These are phyloP conservation scores for Ophion obscuratus DNA, from an alignment of 2,888 invertebrate genomes.

Conservation along the genomic window DNA sequence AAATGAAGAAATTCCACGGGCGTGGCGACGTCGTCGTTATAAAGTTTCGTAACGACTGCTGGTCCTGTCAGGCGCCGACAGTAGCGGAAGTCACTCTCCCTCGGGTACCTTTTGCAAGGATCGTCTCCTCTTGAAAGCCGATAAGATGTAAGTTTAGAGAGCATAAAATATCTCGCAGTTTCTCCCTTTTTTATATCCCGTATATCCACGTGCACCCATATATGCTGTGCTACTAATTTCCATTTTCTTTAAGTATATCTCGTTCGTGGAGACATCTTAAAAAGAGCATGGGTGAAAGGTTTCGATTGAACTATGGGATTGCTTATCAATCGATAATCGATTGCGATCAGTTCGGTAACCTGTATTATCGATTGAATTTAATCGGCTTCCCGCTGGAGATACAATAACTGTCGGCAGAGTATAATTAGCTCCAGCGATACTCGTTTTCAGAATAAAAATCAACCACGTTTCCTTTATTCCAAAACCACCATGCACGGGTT, in stretches of 20 bases:
- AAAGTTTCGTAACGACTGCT: slow-evolving; percentile 63
- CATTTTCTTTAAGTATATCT: neutral
- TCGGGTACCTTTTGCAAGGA: slow-evolving; percentile 35
- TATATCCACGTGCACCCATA: neutral
- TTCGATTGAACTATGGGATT: neutral
- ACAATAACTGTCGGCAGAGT: too few species aligned
- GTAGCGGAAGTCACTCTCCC: neutral
- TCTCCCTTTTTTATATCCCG: neutral
- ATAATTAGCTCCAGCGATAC: too few species aligned
- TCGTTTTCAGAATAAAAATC: too few species aligned
- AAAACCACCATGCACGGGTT: too few species aligned
- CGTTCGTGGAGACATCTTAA: neutral
- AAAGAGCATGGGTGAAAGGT: neutral
- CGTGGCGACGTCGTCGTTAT: slow-evolving; percentile 64
- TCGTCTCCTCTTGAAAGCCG: slow-evolving; percentile 40
- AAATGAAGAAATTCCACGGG: slow-evolving; percentile 71
- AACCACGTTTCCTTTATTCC: too few species aligned
- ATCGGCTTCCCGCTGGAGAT: too few species aligned
- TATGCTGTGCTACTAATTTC: neutral
- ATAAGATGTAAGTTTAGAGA: slow-evolving; percentile 60
- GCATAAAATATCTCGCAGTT: slow-evolving; percentile 57
- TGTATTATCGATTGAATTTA: neutral
- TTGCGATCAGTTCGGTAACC: neutral
- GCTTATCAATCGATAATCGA: neutral
- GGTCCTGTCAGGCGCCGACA: slow-evolving; percentile 22